These are phyloP conservation scores for Poeciliopsis gracilis DNA, from an alignment of 2,797 vertebrate genomes.

Conservation along the genomic window DNA sequence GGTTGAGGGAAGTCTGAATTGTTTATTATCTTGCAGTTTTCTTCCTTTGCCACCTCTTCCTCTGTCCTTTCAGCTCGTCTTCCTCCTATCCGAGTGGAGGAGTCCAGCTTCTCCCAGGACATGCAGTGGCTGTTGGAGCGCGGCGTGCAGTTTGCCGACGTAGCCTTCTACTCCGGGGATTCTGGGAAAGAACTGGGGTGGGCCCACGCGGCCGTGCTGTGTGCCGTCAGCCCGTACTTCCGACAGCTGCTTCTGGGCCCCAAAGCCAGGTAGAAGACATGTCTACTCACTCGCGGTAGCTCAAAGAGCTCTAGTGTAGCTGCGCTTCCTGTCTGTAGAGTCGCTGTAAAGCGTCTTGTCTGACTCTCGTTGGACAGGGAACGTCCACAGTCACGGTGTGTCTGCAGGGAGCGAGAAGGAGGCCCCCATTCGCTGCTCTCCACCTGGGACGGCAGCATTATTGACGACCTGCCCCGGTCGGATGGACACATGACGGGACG, in stretches of 20 bases:
- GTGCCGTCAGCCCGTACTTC: slow-evolving; percentile 91
- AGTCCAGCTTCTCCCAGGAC: slow-evolving; percentile 91
- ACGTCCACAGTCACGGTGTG: slow-evolving; percentile 81
- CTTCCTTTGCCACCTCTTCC: background rate
- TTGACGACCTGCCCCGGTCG: slow-evolving; percentile 74
- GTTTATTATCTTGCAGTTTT: background rate
- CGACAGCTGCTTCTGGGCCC: slow-evolving; percentile 91
- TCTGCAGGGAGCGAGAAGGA: slow-evolving; percentile 80
- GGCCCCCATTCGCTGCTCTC: slow-evolving; percentile 83
- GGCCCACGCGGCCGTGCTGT: slow-evolving; percentile 92
- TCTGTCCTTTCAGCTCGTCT: slow-evolving; percentile 85
- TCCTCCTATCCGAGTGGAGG: slow-evolving; percentile 89
- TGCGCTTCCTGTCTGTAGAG: background rate
- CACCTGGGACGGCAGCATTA: slow-evolving; percentile 78
- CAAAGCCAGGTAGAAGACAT: slow-evolving; percentile 69
- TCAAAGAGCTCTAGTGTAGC: slow-evolving; percentile 6
- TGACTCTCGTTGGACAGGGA: slow-evolving; percentile 61
- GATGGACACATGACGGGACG: slow-evolving; percentile 75
- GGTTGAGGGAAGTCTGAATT: background rate
- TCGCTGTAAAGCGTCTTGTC: slow-evolving; percentile 19
- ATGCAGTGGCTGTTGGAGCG: slow-evolving; percentile 90
- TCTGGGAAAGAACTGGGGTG: slow-evolving; percentile 84
- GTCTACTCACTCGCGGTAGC: background rate
- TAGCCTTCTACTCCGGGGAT: slow-evolving; percentile 88
- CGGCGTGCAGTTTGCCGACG: slow-evolving; percentile 90